Evolutionary conservation across 1,140 invertebrate species (phyloP), one percentile per base, ranked within the genome.

Genomic region (Neuroterus valhalla): DNA sequence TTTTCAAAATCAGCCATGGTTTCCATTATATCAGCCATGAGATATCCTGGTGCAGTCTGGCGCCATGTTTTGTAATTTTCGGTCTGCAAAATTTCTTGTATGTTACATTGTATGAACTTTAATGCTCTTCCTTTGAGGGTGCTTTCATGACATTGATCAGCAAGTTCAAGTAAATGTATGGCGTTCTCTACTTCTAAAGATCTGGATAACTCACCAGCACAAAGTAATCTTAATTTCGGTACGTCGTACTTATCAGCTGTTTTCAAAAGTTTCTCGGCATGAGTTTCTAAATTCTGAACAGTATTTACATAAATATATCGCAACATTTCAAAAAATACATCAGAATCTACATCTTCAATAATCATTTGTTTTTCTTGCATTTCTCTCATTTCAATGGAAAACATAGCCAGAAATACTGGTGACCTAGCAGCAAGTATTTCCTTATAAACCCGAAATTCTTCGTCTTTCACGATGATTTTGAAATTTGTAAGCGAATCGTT

Each of bases 391-490:
- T 92, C 89, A 84, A 91, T 91, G 77, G 91, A 87, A 87, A 93
- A 93, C 92, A 93, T 93, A n/a, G 92, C 92, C 75, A 88, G 86
- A 84, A 93, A 93, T 17, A 93, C 92, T 66, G n/a, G n/a, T 2
- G 48, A 50, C 19, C 19, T 50, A 19, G 48, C n/a, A 8, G 48
- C 48, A 0, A 50, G 48, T 19, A 50, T 50, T 17, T 50, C n/a
- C 10, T 50, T 50, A 19, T 50, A 17, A 4, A 50, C 48, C 4
- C 2, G 17, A 50, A 50, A 50, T 6, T 21, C 8, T 5, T 17
- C n/a, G 10, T 50, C 48, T 10, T 19, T 17, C 4, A 50, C 6
- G 2, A n/a, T 0, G 19, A 50, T 19, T 50, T n/a, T 50, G 17
- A 50, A 50, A 21, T 50, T 19, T 8, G 48, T 17, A 6, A 50